Base-by-base conservation (phyloP, 2,113 vertebrate species). In the Motacilla tschutschensis region DNA sequence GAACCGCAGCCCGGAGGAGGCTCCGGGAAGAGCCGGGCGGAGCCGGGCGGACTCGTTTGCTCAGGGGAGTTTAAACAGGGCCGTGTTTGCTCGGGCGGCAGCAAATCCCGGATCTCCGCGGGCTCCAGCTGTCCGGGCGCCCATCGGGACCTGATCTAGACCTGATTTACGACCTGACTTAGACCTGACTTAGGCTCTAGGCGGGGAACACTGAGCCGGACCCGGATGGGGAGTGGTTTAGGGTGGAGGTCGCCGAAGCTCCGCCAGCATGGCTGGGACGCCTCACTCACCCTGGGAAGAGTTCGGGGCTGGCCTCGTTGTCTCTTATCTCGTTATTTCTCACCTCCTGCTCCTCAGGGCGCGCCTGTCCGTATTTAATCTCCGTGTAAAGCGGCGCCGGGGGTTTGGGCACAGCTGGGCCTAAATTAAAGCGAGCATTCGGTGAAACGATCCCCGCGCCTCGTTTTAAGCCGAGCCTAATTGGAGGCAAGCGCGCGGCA, bases 261-360 rank as follows among this genome's bases (percentile, higher is more conserved):
- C 26, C 2, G 2, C 19, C 24, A 10, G 6, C 58, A 10, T 7
- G 3, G 0, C 58, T 29, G 5, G 8, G 48, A 17, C 13, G 0
- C 17, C 26, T 26, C 44, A 1, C 6, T 3, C 24, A 9, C 18
- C n/a, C 21, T 0, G 71, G 22, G 12, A 5, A 5, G 51, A 33
- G 51, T 4, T 33, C 9, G 6, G 43, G 35, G 41, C 17, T 6
- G 60, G 33, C 29, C 51, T 48, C 43, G 35, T 15, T 41, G 25
- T 77, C 74, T 25, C 48, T 44, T 9, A 60, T 21, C 57, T 62
- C 55, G 5, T 29, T 35, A 3, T 13, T 22, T 14, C 47, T 28
- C 25, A 10, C 6, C 36, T 35, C 46, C 36, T n/a, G 26, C 36
- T 44, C 25, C 74, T 44, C 19, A 1, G 17, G 14, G 8, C 19